Evolutionary conservation across 2,113 vertebrate genomes (phyloP).

Genomic region (Laticauda colubrina): DNA sequence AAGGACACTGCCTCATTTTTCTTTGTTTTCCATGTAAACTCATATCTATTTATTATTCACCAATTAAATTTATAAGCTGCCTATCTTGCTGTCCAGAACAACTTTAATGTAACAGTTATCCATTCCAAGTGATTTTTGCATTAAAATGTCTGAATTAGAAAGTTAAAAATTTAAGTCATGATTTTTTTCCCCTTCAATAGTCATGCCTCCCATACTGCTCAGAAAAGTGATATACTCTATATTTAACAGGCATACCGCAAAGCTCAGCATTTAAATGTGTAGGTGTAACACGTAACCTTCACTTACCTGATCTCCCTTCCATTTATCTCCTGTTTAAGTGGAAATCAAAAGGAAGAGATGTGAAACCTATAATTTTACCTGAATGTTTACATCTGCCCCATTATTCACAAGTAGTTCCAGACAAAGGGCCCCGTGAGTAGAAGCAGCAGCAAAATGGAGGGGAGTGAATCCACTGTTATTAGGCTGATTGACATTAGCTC

Average conservation of each 20-base stretch:
- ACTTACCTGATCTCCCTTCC: background rate
- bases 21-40: background rate
- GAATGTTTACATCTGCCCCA: slow-evolving; percentile 91
- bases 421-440: slow-evolving; percentile 90
- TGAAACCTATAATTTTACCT: slow-evolving; percentile 73
- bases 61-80: background rate
- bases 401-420: slow-evolving; percentile 94
- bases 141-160: background rate
- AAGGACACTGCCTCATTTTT: background rate
- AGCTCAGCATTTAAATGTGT: background rate
- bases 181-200: background rate
- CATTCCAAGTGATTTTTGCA: background rate
- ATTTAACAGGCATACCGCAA: background rate
- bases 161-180: background rate
- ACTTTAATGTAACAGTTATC: background rate
- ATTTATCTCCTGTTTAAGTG: background rate
- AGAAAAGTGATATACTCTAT: background rate
- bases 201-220: background rate
- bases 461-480: slow-evolving; percentile 96
- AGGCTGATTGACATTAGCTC: slow-evolving; percentile 92
- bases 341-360: slow-evolving; percentile 8
- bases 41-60: background rate
- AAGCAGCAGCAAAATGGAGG: slow-evolving; percentile 93
- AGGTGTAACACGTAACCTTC: background rate
- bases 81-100: background rate